Evolutionary conservation across 2,888 invertebrate genomes (phyloP).

Genomic region (Polydesmus complanatus): DNA sequence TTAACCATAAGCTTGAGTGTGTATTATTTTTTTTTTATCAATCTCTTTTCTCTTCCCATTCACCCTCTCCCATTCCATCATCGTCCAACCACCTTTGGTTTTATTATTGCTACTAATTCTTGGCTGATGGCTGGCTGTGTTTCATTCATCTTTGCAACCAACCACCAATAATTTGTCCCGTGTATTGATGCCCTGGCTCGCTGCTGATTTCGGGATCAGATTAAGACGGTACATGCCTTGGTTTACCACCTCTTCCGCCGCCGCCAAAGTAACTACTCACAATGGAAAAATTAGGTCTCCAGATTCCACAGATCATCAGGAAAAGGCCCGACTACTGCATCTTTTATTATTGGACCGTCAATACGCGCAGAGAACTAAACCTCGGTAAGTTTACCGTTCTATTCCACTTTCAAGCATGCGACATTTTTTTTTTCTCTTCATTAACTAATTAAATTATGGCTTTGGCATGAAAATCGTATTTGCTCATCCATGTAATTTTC

Average conservation of each 20-base stretch:
- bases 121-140: neutral
- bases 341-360: slow-evolving; percentile 6
- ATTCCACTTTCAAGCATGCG: no score
- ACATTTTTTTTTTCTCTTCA: no score
- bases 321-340: slow-evolving; percentile 4
- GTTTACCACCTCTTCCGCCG: neutral
- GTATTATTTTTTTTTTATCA: no score
- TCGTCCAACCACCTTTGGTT: no score
- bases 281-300: neutral
- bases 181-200: neutral
- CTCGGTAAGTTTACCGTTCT: slow-evolving; percentile 13
- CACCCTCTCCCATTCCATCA: neutral
- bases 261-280: neutral
- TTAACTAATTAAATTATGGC: no score
- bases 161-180: neutral
- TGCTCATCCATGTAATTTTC: no score
- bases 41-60: neutral
- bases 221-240: neutral
- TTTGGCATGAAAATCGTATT: no score
- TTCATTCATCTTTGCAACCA: neutral
- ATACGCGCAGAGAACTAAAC: slow-evolving; percentile 8
- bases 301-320: neutral
- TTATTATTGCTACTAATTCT: no score
- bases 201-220: neutral
- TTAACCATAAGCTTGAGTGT: no score